Conservation (phyloP, 1,140 invertebrate species). For the Centruroides sculpturatus region DNA sequence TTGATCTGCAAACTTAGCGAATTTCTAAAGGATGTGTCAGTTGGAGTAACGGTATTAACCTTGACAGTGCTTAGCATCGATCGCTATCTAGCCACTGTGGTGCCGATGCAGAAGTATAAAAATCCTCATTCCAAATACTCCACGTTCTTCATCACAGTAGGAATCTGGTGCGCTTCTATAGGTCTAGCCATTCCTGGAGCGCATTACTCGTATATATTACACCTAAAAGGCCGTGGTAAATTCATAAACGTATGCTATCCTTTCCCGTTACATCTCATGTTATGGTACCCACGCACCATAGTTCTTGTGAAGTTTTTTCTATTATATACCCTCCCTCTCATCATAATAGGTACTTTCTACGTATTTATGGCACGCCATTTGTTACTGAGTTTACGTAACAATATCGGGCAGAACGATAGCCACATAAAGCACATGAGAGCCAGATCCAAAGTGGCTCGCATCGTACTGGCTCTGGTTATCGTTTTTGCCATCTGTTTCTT, state of each 20-base stretch:
- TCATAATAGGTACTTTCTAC: constrained; percentile 71
- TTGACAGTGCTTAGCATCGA: constrained; percentile 77
- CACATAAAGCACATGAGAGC: constrained; percentile 26
- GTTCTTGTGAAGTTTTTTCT: constrained; percentile 58
- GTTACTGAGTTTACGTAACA: constrained; percentile 56
- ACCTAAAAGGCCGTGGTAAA: constrained; percentile 29
- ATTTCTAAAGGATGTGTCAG: constrained; percentile 73
- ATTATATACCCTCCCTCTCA: constrained; percentile 68
- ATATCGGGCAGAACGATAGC: constrained; percentile 24
- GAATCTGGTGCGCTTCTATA: constrained; percentile 64
- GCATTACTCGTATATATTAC: constrained; percentile 50
- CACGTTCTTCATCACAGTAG: constrained; percentile 15
- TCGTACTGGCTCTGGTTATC: constrained; percentile 72
- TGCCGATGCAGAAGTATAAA: constrained; percentile 50
- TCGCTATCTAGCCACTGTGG: constrained; percentile 67
- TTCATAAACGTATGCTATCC: constrained; percentile 56
- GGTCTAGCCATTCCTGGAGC: constrained; percentile 60
- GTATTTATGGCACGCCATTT: constrained; percentile 70
- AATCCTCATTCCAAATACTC: constrained; percentile 39
- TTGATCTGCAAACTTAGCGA: constrained; percentile 61
- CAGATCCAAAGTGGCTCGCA: constrained; percentile 49
- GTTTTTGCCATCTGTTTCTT: constrained; percentile 81
- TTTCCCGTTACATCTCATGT: constrained; percentile 52
- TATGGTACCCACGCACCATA: constrained; percentile 48
- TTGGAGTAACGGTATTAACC: constrained; percentile 84